Base-by-base conservation (phyloP, 1,140 invertebrate genomes). In the Portunus trituberculatus region DNA sequence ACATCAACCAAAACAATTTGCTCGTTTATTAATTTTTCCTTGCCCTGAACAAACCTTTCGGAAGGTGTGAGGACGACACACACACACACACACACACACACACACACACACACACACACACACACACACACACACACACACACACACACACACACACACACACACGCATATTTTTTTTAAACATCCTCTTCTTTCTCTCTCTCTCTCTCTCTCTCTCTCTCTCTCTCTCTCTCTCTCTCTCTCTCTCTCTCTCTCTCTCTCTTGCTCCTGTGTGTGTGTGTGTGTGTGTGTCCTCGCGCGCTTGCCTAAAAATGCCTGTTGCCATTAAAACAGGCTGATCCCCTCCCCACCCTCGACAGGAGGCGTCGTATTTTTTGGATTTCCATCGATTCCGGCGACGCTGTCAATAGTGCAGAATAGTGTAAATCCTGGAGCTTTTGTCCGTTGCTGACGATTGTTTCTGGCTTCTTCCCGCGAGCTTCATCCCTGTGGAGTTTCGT, bases 241-340 rank as follows among this genome's bases (percentile, higher is more conserved):
- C 39, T 39, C 39, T 39, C 39, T 39, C 39, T 39, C 39, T 39
- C 39, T 39, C 39, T 39, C 39, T 39, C 39, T 39, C 39, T 39
- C 39, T 39, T 39, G 39, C 39, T 39, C 39, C 39, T 59, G 52
- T 59, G 52, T 59, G 52, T 59, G 52, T 59, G 52, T 76, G 67
- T 76, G 25, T 76, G 67, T 76, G 67, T 76, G 67, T 76, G 67
- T 76, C 4, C n/a, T 12, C 20, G 52, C 20, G n/a, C 67, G 67
- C 67, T 1, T n/a, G 67, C 67, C 67, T n/a, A 76, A 76, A 76
- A 76, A 76, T n/a, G 20, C 67, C 67, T 20, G 67, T 25, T 76
- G 67, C 67, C 67, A 76, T 76, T 76, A 76, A 76, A 76, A 76
- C 67, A 76, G 67, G 67, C 67, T 76, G 67, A 76, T 76, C 67